These are phyloP conservation scores for Rhinolophus ferrumequinum DNA, from an alignment of 2,113 vertebrate species.

Conservation along the genomic window DNA sequence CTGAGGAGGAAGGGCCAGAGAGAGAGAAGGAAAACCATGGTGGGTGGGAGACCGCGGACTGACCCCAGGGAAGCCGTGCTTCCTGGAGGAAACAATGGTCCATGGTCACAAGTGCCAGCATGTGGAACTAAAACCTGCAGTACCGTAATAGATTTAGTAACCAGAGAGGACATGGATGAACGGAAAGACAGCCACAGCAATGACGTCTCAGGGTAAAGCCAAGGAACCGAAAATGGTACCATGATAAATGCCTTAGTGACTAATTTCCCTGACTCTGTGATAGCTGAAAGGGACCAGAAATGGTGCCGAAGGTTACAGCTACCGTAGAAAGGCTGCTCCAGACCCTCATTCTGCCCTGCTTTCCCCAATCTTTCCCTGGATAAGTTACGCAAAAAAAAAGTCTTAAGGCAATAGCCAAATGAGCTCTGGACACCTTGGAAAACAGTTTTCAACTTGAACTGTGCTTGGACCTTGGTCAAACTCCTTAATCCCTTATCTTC, in stretches of 20 bases:
- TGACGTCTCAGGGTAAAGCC: background rate
- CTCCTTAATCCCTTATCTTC: background rate
- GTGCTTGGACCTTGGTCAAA: background rate
- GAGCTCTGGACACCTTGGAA: background rate
- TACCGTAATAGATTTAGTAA: background rate
- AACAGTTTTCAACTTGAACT: conserved; percentile 12
- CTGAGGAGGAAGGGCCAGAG: too few relatives aligned
- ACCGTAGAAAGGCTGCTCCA: background rate
- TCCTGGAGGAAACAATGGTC: background rate
- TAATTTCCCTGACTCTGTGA: too few relatives aligned
- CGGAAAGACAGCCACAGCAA: background rate
- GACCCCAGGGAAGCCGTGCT: background rate
- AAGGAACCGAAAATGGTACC: background rate
- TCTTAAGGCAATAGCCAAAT: background rate
- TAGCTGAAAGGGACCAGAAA: background rate
- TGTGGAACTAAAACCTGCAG: background rate
- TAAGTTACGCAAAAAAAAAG: background rate
- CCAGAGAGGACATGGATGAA: background rate
- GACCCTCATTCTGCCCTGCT: background rate
- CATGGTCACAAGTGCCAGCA: fast-evolving
- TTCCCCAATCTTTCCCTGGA: background rate
- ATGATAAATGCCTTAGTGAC: background rate
- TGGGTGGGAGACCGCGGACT: fast-evolving
- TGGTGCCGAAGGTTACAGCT: background rate
- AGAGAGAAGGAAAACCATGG: background rate